Base-by-base conservation (phyloP, 2,888 invertebrate species). In the Tetragnatha montana region DNA sequence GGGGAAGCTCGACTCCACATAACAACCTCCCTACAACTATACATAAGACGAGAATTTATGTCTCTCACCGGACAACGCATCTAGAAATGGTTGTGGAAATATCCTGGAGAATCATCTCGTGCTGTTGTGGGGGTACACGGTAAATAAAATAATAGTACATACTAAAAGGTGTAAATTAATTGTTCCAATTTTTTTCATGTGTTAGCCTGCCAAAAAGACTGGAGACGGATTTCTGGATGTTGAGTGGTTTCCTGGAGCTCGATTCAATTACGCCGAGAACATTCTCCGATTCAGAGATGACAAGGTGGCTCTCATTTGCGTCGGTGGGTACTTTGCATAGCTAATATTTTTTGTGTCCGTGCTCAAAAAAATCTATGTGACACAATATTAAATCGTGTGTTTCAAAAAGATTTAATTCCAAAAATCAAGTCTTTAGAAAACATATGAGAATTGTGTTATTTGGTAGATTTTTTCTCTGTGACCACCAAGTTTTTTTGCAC, bases 221-320 rank as follows among this genome's bases (percentile, higher is more conserved):
- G 89, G 89, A 14, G 74, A 90, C 14, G 35, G 78, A 73, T 68
- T 90, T 51, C 80, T 87, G 10, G 90, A 90, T 14, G 50, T 81
- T 12, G 80, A 94, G 91, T 95, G 95, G 95, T 95, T 95, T 92
- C 87, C 91, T 6, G 94, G 94, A 3, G 92, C 94, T n/a, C 92
- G 92, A 51, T 92, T 95, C 12, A 95, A 95, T 92, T 95, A 94
- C 93, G 94, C 95, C 0, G 94, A 95, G 92, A 95, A 95, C 92
- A 91, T 95, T 10, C 92, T 94, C 17, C 92, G 93, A 74, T 93
- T 93, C 82, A 92, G 93, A 71, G 94, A 94, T 92, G 93, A 94
- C 91, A 93, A 93, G 82, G 91, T 93, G 0, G 94, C 95, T 6
- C 92, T 95, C 47, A 87, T 87, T 10, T 90, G 90, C 22, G 84